Percentiles rank a stretch among this genome's conserved stretches.
Evolutionary conservation across 2,113 vertebrate genomes (phyloP).

Genomic region (Rattus rattus): DNA sequence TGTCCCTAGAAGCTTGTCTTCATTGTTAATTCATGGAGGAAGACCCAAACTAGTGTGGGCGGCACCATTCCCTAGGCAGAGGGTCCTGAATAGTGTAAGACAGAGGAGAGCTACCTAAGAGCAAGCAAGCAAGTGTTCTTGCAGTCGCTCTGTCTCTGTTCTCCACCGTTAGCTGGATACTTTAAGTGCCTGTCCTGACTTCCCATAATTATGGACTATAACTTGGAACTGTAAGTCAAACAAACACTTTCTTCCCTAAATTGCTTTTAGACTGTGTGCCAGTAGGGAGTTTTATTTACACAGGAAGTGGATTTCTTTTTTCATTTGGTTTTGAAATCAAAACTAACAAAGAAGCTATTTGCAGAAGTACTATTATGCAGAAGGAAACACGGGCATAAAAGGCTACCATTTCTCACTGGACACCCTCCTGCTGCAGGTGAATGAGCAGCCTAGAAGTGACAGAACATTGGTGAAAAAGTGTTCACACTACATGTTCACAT

Average conservation of each 20-base stretch:
- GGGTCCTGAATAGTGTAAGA: background rate
- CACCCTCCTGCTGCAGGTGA: background rate
- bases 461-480: background rate
- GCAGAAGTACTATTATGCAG: too few species aligned
- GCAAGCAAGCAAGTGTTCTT: background rate
- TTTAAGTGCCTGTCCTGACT: background rate
- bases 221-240: background rate
- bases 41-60: background rate
- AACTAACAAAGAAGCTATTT: slow-evolving; percentile 14
- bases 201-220: background rate
- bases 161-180: too few species aligned
- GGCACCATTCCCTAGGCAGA: background rate
- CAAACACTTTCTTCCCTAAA: background rate
- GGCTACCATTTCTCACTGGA: background rate
- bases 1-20: background rate
- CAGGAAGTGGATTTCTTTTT: background rate
- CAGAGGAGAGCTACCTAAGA: background rate
- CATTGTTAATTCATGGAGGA: background rate
- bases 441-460: background rate
- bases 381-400: background rate
- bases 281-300: background rate
- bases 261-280: too few species aligned
- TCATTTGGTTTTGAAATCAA: slow-evolving; percentile 23
- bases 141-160: background rate
- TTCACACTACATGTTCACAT: background rate